These are phyloP conservation scores for Germaria angustata DNA, from an alignment of 2,888 invertebrate genomes.

Conservation along the genomic window DNA sequence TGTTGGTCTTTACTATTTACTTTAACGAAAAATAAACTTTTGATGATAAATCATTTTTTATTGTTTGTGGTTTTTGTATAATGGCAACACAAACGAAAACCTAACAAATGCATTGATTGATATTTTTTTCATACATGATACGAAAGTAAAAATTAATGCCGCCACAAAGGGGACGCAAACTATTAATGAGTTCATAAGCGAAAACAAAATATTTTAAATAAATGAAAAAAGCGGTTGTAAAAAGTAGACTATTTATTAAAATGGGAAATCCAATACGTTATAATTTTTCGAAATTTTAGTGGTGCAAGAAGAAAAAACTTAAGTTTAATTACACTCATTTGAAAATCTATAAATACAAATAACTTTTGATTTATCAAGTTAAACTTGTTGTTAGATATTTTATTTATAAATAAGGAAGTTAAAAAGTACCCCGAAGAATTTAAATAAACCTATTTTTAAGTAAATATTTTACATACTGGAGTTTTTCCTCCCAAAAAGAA, in stretches of 20 bases:
- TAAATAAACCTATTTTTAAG: too few species aligned
- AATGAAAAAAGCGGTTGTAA: conserved; percentile 17
- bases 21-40: conserved; percentile 34
- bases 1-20: conserved; percentile 28
- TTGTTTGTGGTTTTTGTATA: conserved; percentile 16
- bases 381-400: too few species aligned
- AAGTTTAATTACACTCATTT: too few species aligned
- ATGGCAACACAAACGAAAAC: background rate
- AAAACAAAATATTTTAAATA: background rate
- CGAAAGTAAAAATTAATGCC: conserved; percentile 49
- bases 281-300: too few species aligned
- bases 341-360: too few species aligned
- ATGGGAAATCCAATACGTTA: too few species aligned
- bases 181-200: background rate
- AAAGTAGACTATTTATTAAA: background rate
- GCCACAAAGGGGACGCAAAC: conserved; percentile 42
- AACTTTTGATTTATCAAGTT: too few species aligned
- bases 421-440: too few species aligned
- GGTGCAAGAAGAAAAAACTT: too few species aligned
- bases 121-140: conserved; percentile 50
- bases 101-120: conserved; percentile 50
- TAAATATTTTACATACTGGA: too few species aligned
- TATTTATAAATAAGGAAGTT: too few species aligned
- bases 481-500: too few species aligned
- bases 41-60: conserved; percentile 61